Evolutionary conservation across 1,140 invertebrate genomes (phyloP), one percentile per base, ranked within the genome.

Genomic region (Thereuonema tuberculata): DNA sequence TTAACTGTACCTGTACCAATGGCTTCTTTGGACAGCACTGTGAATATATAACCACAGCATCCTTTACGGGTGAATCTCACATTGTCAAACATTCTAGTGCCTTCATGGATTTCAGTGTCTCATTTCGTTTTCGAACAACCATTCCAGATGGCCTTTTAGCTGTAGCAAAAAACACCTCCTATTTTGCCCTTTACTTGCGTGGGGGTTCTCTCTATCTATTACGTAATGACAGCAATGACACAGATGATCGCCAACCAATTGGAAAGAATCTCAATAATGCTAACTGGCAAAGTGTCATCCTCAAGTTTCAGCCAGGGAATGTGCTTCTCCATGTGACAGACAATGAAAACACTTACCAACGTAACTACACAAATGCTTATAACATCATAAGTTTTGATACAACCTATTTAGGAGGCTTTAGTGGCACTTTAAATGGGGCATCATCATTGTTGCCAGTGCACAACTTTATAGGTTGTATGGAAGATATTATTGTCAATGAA

Each of bases 51-150:
- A 96, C 92, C 1, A 93, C 89, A 0, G 84, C 93, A 77, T 93
- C 90, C 0, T 78, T 95, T 64, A 83, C 81, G 62, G 84, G 83
- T 46, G 80, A 77, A 61, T 89, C 88, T 28, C 82, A 84, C 69
- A 82, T 86, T 26, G 78, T 82, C 43, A 82, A 89, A 5, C 3
- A 12, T 2, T 12, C 26, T 26, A 43, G n/a, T 2, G n/a, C 21
- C 5, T 23, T 14, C 2, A 21, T n/a, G 62, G 86, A 89, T 70
- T 92, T 92, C 71, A 87, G 89, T 68, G 85, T 95, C 43, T 83
- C 86, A 62, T 85, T 95, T 67, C 77, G 87, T 25, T 95, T 97
- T 71, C 85, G 89, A 67, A 96, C 93, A 0, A 95, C 92, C 2
- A 71, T 95, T 26, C 81, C 84, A 0, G 84, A 85, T 71, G 89